Percentiles rank a stretch among this genome's conserved stretches.
Conservation (phyloP, 2,113 vertebrate species). For the Etheostoma cragini region DNA sequence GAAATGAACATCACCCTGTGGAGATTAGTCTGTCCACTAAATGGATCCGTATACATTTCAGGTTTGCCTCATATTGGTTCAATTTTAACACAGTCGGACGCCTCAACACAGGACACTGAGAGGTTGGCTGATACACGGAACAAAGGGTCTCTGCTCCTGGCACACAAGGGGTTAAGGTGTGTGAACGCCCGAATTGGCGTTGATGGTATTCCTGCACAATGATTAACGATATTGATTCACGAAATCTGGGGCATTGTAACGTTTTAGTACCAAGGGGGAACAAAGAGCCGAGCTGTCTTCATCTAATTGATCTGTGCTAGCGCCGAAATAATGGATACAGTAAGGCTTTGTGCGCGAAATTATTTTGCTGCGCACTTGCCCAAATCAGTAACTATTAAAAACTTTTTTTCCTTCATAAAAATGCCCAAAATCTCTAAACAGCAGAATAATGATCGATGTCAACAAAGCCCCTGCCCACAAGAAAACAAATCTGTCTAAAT, state of each 20-base stretch:
- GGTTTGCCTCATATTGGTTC: constrained; percentile 10
- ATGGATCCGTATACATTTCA: constrained; percentile 7
- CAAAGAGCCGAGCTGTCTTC: constrained; percentile 12
- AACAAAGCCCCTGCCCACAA: constrained; percentile 15
- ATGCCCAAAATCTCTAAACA: background rate
- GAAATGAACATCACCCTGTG: background rate
- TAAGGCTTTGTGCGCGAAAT: background rate
- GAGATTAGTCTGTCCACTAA: background rate
- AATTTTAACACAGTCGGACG: background rate
- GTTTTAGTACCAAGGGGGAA: background rate
- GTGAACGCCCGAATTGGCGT: constrained; percentile 15
- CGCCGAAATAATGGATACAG: constrained; percentile 30
- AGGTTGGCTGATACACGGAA: constrained; percentile 27
- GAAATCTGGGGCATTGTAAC: constrained; percentile 24
- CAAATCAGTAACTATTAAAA: constrained; percentile 51
- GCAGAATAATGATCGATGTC: constrained; percentile 35
- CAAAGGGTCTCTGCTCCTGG: constrained; percentile 50
- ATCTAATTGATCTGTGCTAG: constrained; percentile 25
- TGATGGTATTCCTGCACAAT: constrained; percentile 25
- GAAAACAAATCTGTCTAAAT: constrained; percentile 47
- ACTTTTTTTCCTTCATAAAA: constrained; percentile 27
- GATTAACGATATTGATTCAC: constrained; percentile 51
- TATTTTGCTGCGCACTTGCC: background rate
- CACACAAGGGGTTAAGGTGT: constrained; percentile 55
- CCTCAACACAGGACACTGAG: background rate